Evolutionary conservation across 2,113 vertebrate genomes (phyloP), one percentile per base, ranked within the genome.

Genomic region (Psephotus haematonotus): DNA sequence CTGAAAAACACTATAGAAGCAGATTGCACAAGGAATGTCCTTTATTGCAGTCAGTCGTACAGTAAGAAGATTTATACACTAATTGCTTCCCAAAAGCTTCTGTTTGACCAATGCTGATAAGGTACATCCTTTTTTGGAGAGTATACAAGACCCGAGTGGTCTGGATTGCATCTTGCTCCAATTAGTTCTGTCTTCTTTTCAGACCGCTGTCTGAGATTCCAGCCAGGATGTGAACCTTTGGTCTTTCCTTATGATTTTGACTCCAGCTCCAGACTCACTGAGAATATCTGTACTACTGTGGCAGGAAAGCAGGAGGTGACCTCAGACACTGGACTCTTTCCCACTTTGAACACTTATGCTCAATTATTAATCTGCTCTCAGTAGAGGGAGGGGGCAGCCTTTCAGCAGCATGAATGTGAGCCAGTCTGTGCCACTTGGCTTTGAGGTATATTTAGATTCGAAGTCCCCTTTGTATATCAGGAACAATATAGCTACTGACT

Each of bases 271-370:
- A 83, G 31, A 67, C 7, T 10, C 24, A 15, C 5, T 41, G 37
- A 52, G 20, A 14, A 10, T 64, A 49, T 78, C 81, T 60, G 25
- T 4, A 20, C n/a, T 63, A 35, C 25, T 33, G 37, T 43, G 28
- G 43, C 57, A 74, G 74, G 89, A 86, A 84, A 37, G 47, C 68
- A 84, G 81, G 69, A 96, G 46, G 47, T 91, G 84, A 96, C 49
- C 41, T 88, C 77, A 94, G 81, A 71, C 0, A 0, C 47, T 96
- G 93, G 87, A 81, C 5, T 2, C 25, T 53, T 92, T 91, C 90
- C 92, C 77, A 82, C 17, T 75, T 74, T 46, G 19, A 95, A 62
- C 69, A 55, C 46, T 91, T 55, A 37, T 86, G 22, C 25, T 92
- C 43, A 74, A 63, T 89, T 91, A 93, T 91, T 96, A 87, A 84